Percentiles rank a stretch among this genome's conserved stretches.
phyloP scores from a whole-genome alignment of 2,797 vertebrate species.

The Catostomus latipinnis region DNA sequence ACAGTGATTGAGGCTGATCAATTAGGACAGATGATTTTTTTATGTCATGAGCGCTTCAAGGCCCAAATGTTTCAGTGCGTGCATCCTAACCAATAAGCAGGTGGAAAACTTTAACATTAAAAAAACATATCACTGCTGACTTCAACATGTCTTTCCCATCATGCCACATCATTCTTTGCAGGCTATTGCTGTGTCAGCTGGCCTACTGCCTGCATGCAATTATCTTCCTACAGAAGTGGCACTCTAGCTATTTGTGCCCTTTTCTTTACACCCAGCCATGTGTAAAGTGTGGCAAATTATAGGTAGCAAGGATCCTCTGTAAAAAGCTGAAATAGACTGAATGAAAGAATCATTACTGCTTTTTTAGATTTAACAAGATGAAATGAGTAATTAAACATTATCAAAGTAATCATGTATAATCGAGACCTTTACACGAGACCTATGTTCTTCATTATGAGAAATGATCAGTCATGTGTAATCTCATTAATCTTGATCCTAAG shows the following conservation, averaged over 20 bases:
- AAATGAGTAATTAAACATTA: no score
- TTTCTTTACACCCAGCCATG: not conserved
- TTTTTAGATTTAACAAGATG: no score
- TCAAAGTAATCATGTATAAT: no score
- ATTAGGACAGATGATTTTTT: not conserved
- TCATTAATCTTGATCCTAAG: no score
- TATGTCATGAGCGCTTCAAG: not conserved
- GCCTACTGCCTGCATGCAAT: not conserved
- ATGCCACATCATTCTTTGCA: constrained; percentile 1
- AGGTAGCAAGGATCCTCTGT: not conserved
- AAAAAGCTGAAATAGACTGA: not conserved
- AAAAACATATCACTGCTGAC: no score
- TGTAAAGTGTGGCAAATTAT: not conserved
- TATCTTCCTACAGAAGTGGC: no score
- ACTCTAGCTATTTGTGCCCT: not conserved
- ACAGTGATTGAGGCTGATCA: not conserved
- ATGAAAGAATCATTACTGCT: no score
- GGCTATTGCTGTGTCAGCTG: constrained; percentile 23
- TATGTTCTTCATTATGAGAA: no score
- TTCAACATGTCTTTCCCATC: not conserved
- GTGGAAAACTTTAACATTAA: not conserved
- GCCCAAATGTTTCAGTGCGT: not conserved
- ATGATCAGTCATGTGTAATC: no score
- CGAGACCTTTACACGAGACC: no score
- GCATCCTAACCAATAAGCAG: not conserved